A percentile compares a stretch with the other conserved stretches of the same genome.
phyloP scores from a whole-genome alignment of 2,113 vertebrate species.

The Manacus vitellinus region DNA sequence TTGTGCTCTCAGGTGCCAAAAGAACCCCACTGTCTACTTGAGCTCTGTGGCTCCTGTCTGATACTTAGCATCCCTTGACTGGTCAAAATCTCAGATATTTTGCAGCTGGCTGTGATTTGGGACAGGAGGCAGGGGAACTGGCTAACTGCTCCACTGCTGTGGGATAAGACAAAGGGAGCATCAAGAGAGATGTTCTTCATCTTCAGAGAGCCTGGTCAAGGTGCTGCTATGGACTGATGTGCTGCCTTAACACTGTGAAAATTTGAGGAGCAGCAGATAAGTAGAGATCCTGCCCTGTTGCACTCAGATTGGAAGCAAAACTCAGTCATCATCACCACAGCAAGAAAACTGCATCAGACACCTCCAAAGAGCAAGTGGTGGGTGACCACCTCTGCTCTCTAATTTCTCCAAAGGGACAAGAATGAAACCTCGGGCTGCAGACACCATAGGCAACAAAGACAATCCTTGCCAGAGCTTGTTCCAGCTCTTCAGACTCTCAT shows the following conservation, averaged over 20 bases:
- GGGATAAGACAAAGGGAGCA: background rate
- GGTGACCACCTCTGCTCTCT: background rate
- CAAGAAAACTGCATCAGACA: background rate
- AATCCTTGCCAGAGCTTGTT: background rate
- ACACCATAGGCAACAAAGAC: background rate
- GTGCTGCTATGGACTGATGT: accelerated
- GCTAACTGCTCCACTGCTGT: accelerated
- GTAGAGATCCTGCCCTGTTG: background rate
- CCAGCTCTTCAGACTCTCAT: background rate
- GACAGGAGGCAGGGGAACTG: background rate
- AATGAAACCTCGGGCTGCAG: background rate
- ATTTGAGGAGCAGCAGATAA: background rate
- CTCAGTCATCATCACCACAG: background rate
- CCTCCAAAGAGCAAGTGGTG: background rate
- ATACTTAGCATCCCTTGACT: background rate
- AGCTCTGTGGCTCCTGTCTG: background rate
- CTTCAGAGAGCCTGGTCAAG: background rate
- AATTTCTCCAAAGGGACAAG: background rate
- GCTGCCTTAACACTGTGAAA: background rate
- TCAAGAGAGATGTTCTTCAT: background rate
- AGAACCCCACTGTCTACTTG: background rate
- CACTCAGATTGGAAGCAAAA: background rate
- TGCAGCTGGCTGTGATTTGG: background rate
- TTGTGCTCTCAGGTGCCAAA: accelerated
- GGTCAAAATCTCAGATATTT: background rate